Evolutionary conservation across 2,888 invertebrate species (phyloP).

Genomic region (Psylliodes chrysocephalus): DNA sequence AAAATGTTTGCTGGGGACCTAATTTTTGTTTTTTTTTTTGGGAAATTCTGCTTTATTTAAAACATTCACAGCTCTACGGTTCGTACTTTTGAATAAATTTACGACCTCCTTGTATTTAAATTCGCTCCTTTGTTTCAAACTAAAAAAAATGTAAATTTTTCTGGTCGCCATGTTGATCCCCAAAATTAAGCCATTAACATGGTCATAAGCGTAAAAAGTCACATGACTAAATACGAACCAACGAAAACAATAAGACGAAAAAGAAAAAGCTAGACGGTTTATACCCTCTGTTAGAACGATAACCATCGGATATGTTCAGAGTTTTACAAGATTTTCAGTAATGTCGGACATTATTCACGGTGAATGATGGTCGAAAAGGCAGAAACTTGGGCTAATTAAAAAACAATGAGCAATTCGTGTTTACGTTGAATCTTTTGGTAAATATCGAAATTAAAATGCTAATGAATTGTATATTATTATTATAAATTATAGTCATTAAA

Average conservation of each 20-base stretch:
- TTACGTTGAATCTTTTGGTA: conserved; percentile 15
- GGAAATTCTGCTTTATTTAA: too few relatives aligned
- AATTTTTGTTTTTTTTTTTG: too few relatives aligned
- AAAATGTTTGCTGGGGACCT: too few relatives aligned
- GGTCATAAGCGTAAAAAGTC: conserved; percentile 23
- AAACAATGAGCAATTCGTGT: conserved; percentile 26
- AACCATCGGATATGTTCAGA: conserved; percentile 14
- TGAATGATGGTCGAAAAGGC: conserved; percentile 29
- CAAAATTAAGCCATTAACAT: conserved; percentile 31
- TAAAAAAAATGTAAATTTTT: conserved; percentile 17
- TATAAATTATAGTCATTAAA: background rate
- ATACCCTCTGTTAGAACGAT: conserved; percentile 19
- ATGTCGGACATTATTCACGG: conserved; percentile 21
- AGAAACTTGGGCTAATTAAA: conserved; percentile 33
- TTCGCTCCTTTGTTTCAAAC: conserved; percentile 17
- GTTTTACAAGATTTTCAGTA: conserved; percentile 26
- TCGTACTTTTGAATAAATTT: conserved; percentile 20
- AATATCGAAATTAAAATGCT: conserved; percentile 23
- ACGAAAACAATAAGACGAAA: conserved; percentile 2
- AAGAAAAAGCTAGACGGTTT: conserved; percentile 12
- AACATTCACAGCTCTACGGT: background rate
- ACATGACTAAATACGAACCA: background rate
- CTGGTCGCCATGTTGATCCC: conserved; percentile 1
- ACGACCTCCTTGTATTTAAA: conserved; percentile 29
- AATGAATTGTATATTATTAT: conserved; percentile 7